A percentile compares a stretch with the other conserved stretches of the same genome.
phyloP scores from a whole-genome alignment of 1,140 invertebrate species.

The Triops cancriformis region DNA sequence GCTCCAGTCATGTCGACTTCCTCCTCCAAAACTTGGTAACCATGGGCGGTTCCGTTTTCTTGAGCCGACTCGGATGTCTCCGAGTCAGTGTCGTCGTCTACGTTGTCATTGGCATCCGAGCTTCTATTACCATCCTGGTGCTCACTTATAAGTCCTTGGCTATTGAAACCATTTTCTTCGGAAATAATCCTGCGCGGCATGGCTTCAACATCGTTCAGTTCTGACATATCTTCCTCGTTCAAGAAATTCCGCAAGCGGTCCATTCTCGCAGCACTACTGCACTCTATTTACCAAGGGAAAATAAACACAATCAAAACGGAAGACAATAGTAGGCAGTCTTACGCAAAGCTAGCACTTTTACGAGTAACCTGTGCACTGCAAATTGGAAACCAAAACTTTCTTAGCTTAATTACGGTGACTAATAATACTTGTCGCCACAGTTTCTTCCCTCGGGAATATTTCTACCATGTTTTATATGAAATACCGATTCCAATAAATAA shows the following conservation, averaged over 20 bases:
- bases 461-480: no score
- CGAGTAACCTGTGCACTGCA: no score
- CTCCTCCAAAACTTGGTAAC: constrained; percentile 11
- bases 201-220: not conserved
- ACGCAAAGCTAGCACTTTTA: no score
- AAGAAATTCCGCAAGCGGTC: constrained; percentile 4
- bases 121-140: constrained; percentile 21
- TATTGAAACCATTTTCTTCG: not conserved
- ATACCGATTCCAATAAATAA: no score
- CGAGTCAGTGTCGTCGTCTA: constrained; percentile 6
- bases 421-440: no score
- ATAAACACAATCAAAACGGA: no score
- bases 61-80: not conserved
- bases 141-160: not conserved
- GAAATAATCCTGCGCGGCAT: not conserved
- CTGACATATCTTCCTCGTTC: not conserved
- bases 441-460: no score
- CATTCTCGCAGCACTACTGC: not conserved
- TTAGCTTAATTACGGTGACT: no score
- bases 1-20: constrained; percentile 30
- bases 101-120: constrained; percentile 9
- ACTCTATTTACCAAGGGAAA: not conserved
- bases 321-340: no score
- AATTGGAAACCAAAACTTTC: no score
- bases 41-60: constrained; percentile 9